A percentile compares a stretch with the other conserved stretches of the same genome.
phyloP scores from a whole-genome alignment of 2,888 invertebrate genomes.

The Harpalus rufipes region DNA sequence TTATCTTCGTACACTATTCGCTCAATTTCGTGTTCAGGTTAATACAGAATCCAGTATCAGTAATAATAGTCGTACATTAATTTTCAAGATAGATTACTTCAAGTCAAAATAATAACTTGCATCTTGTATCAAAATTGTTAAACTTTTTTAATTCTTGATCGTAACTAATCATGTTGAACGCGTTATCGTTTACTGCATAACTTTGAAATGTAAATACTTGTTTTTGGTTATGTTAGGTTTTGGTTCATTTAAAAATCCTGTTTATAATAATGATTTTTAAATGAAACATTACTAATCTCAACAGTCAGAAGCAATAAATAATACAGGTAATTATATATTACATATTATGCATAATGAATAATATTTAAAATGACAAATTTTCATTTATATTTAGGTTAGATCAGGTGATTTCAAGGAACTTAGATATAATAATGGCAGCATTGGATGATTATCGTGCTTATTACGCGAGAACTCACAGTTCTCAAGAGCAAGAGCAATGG shows the following conservation, averaged over 20 bases:
- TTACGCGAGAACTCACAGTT: constrained; percentile 64
- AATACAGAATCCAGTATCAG: too few relatives aligned
- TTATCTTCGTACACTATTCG: constrained; percentile 57
- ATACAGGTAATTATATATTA: background rate
- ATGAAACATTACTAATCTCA: background rate
- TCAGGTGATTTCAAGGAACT: constrained; percentile 55
- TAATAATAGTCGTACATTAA: too few relatives aligned
- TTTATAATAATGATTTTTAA: constrained; percentile 30
- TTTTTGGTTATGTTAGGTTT: constrained; percentile 39
- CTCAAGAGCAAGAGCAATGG: constrained; percentile 67
- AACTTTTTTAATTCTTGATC: background rate
- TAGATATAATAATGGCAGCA: constrained; percentile 69
- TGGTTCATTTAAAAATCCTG: constrained; percentile 11
- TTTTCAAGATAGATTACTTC: background rate
- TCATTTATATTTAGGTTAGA: constrained; percentile 54
- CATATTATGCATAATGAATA: background rate
- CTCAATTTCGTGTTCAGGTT: constrained; percentile 1
- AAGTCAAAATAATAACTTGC: constrained; percentile 36
- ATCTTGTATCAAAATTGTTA: constrained; percentile 17
- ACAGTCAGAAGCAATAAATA: background rate
- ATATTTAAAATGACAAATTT: background rate
- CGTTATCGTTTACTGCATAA: background rate
- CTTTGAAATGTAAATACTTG: background rate
- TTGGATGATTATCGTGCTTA: constrained; percentile 69
- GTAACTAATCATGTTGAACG: background rate